phyloP scores from a whole-genome alignment of 1,140 invertebrate species.

The Conus betulinus region DNA sequence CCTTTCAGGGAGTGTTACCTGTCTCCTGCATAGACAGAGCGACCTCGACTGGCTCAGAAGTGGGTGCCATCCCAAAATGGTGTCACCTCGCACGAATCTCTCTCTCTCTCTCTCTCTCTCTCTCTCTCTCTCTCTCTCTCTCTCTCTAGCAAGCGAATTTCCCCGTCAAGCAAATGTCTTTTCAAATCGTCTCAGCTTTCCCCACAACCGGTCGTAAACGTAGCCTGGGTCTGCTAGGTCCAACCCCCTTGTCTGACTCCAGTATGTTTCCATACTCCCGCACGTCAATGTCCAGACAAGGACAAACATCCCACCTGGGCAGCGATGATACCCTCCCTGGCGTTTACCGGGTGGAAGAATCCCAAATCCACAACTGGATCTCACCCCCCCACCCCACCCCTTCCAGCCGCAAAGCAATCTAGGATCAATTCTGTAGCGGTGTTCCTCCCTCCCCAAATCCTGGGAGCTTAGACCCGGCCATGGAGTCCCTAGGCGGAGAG shows the following conservation, averaged over 20 bases:
- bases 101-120: no score
- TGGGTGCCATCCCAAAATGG: no score
- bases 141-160: no score
- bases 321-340: background rate
- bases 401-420: constrained; percentile 19
- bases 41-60: no score
- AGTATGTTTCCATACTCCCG: background rate
- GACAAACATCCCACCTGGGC: background rate
- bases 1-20: no score
- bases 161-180: background rate
- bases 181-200: background rate
- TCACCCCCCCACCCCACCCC: background rate
- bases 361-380: background rate
- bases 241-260: background rate
- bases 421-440: constrained; percentile 4
- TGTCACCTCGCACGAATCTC: no score
- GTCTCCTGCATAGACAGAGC: no score
- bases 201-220: background rate
- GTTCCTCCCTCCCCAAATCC: constrained; percentile 15
- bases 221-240: background rate
- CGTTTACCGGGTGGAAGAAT: background rate
- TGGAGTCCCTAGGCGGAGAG: background rate
- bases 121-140: no score
- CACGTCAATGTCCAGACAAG: background rate
- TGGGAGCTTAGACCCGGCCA: background rate